Evolutionary conservation across 2,113 vertebrate genomes (phyloP).

Genomic region (Isichthys henryi): DNA sequence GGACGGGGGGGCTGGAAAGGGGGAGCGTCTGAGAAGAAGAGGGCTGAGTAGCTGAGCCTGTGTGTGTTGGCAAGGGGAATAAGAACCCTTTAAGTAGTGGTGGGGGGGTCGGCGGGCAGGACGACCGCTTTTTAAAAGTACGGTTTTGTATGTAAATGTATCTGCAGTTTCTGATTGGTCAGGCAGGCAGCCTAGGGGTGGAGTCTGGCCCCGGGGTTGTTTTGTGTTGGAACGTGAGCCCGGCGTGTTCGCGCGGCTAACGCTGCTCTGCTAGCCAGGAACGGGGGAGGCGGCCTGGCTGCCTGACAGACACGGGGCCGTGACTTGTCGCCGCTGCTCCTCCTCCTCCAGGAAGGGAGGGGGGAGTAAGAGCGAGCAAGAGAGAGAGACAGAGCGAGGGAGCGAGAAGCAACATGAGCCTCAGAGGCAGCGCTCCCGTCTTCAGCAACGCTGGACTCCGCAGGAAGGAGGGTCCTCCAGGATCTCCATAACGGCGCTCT

Average conservation of each 20-base stretch:
- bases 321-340: slow-evolving; percentile 27
- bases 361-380: slow-evolving; percentile 26
- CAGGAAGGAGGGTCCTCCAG: slow-evolving; percentile 19
- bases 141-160: slow-evolving; percentile 43
- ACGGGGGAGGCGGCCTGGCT: slow-evolving; percentile 17
- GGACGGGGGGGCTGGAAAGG: neutral
- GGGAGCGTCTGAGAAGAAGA: neutral
- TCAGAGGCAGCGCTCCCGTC: slow-evolving; percentile 2
- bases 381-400: slow-evolving; percentile 24
- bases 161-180: slow-evolving; percentile 25
- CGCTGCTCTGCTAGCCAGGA: slow-evolving; percentile 29
- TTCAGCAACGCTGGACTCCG: slow-evolving; percentile 13
- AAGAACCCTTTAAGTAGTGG: slow-evolving; percentile 8
- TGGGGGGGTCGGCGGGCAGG: slow-evolving; percentile 26
- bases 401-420: slow-evolving; percentile 23
- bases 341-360: slow-evolving; percentile 29
- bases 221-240: slow-evolving; percentile 40
- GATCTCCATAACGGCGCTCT: slow-evolving; percentile 8
- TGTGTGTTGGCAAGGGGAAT: slow-evolving; percentile 11
- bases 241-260: slow-evolving; percentile 34
- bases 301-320: slow-evolving; percentile 3
- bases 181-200: slow-evolving; percentile 32
- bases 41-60: neutral
- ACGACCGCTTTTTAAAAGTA: slow-evolving; percentile 21
- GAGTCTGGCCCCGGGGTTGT: slow-evolving; percentile 10